Base-by-base conservation (phyloP, 2,113 vertebrate species). In the Columba janthina region DNA sequence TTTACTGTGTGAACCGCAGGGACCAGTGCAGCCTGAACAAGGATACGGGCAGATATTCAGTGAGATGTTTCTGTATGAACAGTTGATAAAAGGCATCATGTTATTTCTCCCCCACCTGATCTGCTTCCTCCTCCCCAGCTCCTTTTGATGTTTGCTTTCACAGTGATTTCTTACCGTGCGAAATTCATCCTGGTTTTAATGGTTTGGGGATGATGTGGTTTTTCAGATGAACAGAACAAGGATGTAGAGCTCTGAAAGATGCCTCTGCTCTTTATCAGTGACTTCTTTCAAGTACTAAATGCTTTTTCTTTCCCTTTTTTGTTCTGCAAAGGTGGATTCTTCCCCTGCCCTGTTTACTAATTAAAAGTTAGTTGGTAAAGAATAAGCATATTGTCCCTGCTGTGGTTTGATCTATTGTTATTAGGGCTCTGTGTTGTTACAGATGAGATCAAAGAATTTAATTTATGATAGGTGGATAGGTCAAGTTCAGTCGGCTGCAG, bases 381-480 rank as follows among this genome's bases (percentile, higher is more conserved):
- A 94, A 90, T 89, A 89, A 96, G 79, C 61, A 91, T 93, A 95
- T 96, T 94, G 66, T 95, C 78, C 89, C 71, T 48, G 57, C 81
- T 5, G 5, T 3, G 36, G 76, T 96, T 94, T 95, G 95, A 96
- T 96, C 94, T 89, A 90, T 96, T 96, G 96, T 96, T 90, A 81
- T 91, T 75, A 89, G 57, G 94, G 81, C 70, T 81, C 95, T 86
- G 93, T 93, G 93, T 91, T 94, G 96, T 91, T 96, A 95, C 79
- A 78, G 93, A 94, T 80, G 80, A 95, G 95, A 98, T 97, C 97
- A 98, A 98, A 97, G 97, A 93, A 96, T 95, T 97, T 97, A 97
- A 97, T 97, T 97, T 97, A 96, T 96, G 97, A 96, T 85, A 95
- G 92, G 67, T 95, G 95, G 80, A 85, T 95, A 95, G 92, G 92